A percentile compares a stretch with the other conserved stretches of the same genome.
These are phyloP conservation scores for Falco concolor DNA, from an alignment of 2,797 vertebrate species.

Conservation along the genomic window DNA sequence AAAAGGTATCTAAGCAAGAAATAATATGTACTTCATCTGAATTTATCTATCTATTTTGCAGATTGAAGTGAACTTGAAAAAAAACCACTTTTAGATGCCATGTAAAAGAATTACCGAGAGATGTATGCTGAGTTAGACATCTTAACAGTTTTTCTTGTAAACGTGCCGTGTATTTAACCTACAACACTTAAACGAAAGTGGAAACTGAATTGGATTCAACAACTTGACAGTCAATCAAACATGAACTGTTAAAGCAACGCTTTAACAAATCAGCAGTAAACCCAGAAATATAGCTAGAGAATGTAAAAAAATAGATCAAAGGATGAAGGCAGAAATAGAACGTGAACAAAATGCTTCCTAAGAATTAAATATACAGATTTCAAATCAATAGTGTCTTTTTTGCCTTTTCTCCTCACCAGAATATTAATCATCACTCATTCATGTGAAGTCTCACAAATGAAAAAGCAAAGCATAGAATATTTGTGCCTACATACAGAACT, in stretches of 20 bases:
- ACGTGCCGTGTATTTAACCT: not conserved
- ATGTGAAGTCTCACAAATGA: not conserved
- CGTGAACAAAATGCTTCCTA: not conserved
- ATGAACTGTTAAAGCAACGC: not conserved
- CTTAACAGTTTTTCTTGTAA: not conserved
- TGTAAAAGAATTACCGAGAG: not conserved
- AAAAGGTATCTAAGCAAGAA: not conserved
- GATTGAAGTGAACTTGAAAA: not conserved
- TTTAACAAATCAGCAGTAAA: not conserved
- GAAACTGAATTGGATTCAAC: not conserved
- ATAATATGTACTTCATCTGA: not conserved
- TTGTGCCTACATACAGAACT: not conserved
- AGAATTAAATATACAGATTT: not conserved
- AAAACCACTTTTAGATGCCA: not conserved
- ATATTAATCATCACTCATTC: not conserved
- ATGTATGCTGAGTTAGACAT: not conserved
- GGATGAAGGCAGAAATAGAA: not conserved
- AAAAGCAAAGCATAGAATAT: not conserved
- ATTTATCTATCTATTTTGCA: not conserved
- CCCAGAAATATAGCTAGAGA: not conserved
- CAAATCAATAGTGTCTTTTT: not conserved
- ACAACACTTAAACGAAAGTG: not conserved
- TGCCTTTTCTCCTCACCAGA: not conserved
- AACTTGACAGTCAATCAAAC: not conserved
- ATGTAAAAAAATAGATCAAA: not conserved